A percentile compares a stretch with the other conserved stretches of the same genome.
Evolutionary conservation across 2,113 vertebrate species (phyloP).

Genomic region (Pomatostomus ruficeps): DNA sequence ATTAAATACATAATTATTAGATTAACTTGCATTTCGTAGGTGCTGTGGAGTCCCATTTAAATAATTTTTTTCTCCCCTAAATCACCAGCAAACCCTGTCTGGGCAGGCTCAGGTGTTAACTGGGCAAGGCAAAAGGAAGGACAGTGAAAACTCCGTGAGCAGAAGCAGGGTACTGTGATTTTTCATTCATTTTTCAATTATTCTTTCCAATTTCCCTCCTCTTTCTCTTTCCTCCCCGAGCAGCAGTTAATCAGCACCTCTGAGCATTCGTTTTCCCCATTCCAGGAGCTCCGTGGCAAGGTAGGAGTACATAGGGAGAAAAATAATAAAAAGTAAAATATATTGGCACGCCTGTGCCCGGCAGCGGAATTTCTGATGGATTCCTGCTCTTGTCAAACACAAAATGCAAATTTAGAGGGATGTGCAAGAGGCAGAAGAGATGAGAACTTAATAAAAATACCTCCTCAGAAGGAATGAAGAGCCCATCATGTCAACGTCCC

Average conservation of each 20-base stretch:
- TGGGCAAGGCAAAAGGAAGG: neutral
- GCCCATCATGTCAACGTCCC: neutral
- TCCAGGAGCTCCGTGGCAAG: neutral
- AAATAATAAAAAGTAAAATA: slow-evolving; percentile 22
- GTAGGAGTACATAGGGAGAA: neutral
- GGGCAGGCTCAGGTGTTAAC: neutral
- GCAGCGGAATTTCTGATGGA: neutral
- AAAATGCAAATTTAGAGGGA: slow-evolving; percentile 29
- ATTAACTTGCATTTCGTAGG: neutral
- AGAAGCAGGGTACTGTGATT: neutral
- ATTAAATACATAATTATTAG: neutral
- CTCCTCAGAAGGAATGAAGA: neutral
- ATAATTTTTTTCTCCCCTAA: neutral
- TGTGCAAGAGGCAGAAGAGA: neutral
- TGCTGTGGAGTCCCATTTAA: neutral
- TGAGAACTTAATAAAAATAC: slow-evolving; percentile 26
- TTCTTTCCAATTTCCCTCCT: neutral
- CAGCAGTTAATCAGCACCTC: slow-evolving; percentile 23
- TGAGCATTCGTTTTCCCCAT: neutral
- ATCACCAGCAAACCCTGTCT: neutral
- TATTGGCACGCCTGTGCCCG: neutral
- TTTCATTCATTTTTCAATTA: neutral
- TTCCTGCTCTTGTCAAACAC: slow-evolving; percentile 32
- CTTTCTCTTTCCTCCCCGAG: neutral
- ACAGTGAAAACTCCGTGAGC: neutral